Base-by-base conservation (phyloP, 2,888 invertebrate genomes). In the Cephus runcator region DNA sequence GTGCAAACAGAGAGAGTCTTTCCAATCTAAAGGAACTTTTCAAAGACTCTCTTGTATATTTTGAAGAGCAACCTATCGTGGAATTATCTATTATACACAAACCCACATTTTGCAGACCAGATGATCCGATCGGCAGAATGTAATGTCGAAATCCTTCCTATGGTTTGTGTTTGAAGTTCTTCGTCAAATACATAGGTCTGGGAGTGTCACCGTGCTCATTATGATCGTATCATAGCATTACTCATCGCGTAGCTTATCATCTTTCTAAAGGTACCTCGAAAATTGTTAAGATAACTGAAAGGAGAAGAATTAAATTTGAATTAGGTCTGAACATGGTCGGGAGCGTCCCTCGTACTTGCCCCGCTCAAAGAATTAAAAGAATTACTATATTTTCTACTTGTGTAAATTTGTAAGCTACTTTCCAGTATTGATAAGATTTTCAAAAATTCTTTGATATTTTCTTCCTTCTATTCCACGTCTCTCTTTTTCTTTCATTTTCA, bases 351-450 rank as follows among this genome's bases (percentile, higher is more conserved):
- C 84, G 77, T 80, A 83, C 85, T 87, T 87, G 84, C 85, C 84
- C 84, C 78, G 84, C 83, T 86, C 86, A 87, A 88, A 86, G 83
- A 87, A 85, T 83, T 78, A 79, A 79, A 79, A 80, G 79, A 80
- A 83, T 83, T 83, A 84, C 83, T 85, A 86, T 85, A 87, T 88
- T 88, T 88, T 88, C 81, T 89, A 88, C 86, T 90, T 85, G 84
- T 84, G 81, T 87, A 85, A 88, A 86, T 77, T 85, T 85, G 85
- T 83, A 83, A 85, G 85, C 85, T 86, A 87, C 82, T 87, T 88
- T 87, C 86, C 88, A 89, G 88, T 89, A 88, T 87, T 88, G 81
- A 85, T 88, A 87, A 88, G 86, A 81, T 85, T 87, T 83, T 84
- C 81, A 81, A 85, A 76, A 83, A 83, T 83, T 81, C 80, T 84